Evolutionary conservation across 2,797 vertebrate species (phyloP), one percentile per base, ranked within the genome.

Genomic region (Bovichtus variegatus): DNA sequence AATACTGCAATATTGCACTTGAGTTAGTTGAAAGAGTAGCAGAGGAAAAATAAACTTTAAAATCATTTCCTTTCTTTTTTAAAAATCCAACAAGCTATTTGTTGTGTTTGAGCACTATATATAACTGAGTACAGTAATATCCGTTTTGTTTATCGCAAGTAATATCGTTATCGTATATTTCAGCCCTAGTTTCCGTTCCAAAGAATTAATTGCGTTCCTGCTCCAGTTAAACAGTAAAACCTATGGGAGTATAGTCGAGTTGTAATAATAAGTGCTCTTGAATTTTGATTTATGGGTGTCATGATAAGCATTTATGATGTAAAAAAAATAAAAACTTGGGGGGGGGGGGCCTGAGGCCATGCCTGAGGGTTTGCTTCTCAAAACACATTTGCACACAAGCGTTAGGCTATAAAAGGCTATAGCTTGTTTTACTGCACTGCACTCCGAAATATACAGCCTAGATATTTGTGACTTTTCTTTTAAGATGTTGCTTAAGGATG

Each of bases 321-420:
- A 4, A 38, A 23, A 21, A n/a, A n/a, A n/a, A n/a, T n/a, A n/a
- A n/a, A n/a, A n/a, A n/a, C n/a, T n/a, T n/a, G n/a, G n/a, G n/a
- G n/a, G n/a, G n/a, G n/a, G n/a, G 4, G 12, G 10, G 7, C 27
- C 53, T 7, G 1, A 34, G 23, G 31, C n/a, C 16, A 6, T 3
- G 41, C 23, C 23, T 3, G 25, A 69, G 9, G 9, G 29, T 40
- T 54, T 29, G 6, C 36, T 7, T 36, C 23, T n/a, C 2, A 12
- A 5, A 60, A 2, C 5, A 21, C 6, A 21, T 61, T 19, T 29
- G 53, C 36, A 9, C 19, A 16, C 10, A 47, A 1, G 4, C 6
- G 2, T 34, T 44, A n/a, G 13, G n/a, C n/a, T n/a, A n/a, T n/a
- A n/a, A n/a, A n/a, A 0, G 13, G 27, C 23, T 38, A 0, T 7